Evolutionary conservation across 2,113 vertebrate genomes (phyloP).

Genomic region (Eudyptes chrysolophus): DNA sequence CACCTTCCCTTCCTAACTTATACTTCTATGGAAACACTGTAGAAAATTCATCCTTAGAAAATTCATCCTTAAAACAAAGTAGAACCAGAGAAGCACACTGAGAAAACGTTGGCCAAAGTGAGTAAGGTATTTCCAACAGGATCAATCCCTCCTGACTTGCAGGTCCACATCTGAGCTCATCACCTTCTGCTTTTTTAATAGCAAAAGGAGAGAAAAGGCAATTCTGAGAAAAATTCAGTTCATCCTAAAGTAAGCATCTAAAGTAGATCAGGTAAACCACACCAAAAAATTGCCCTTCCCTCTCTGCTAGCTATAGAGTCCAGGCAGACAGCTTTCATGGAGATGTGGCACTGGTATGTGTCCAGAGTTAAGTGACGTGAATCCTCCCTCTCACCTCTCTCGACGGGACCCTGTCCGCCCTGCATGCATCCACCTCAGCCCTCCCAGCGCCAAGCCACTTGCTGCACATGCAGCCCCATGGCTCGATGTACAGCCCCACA

Average conservation of each 20-base stretch:
- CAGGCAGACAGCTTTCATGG: background rate
- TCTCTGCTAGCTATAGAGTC: background rate
- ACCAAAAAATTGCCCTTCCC: background rate
- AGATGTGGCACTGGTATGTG: accelerated
- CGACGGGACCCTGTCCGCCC: accelerated
- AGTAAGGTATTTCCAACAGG: background rate
- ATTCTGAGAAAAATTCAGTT: background rate
- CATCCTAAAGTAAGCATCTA: background rate
- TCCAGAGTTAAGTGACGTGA: accelerated
- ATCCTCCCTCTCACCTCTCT: accelerated
- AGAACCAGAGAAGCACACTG: background rate
- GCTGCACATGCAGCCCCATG: accelerated
- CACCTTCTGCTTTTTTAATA: background rate
- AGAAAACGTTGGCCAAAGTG: background rate
- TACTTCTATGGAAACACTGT: background rate
- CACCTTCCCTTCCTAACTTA: background rate
- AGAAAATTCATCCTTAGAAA: background rate
- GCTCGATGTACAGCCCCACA: background rate
- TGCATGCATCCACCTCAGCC: accelerated
- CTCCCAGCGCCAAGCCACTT: background rate
- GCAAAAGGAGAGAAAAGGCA: background rate
- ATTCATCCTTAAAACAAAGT: background rate
- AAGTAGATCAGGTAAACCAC: background rate
- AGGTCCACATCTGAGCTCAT: background rate
- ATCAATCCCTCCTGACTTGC: background rate